These are phyloP conservation scores for Andrena chrysosceles DNA, from an alignment of 2,888 invertebrate genomes.

Conservation along the genomic window DNA sequence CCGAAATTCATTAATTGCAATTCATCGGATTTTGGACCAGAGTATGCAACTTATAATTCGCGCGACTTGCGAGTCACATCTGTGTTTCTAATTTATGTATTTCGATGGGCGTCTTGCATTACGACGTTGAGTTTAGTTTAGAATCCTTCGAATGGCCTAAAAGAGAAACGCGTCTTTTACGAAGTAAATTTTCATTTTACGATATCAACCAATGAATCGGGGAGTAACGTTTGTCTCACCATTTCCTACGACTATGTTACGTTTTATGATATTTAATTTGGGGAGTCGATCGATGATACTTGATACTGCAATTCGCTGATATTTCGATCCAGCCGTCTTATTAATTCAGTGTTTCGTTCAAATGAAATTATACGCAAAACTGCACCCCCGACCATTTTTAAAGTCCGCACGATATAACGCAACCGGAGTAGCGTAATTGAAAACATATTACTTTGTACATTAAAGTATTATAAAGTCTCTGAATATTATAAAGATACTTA, in stretches of 20 bases:
- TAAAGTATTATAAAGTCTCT: conserved; percentile 46
- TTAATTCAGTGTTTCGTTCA: conserved; percentile 21
- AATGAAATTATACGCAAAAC: conserved; percentile 5
- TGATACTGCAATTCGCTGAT: neutral
- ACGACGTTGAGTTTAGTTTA: conserved; percentile 1
- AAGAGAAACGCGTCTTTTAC: neutral
- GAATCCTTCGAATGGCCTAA: conserved; percentile 43
- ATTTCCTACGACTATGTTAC: conserved; percentile 11
- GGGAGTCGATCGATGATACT: neutral
- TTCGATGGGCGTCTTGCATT: neutral
- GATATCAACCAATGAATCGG: conserved; percentile 18
- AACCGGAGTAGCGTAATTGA: conserved; percentile 28
- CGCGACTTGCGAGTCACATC: conserved; percentile 18
- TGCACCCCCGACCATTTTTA: conserved; percentile 27
- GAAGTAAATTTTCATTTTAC: conserved; percentile 31
- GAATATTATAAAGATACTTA: conserved; percentile 58
- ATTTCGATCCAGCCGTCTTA: conserved; percentile 15
- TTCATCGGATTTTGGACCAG: conserved; percentile 66
- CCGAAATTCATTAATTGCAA: conserved; percentile 46
- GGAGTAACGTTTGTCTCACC: conserved; percentile 8
- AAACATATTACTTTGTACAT: conserved; percentile 50
- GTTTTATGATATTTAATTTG: conserved; percentile 23
- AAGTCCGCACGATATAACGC: conserved; percentile 24
- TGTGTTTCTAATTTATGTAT: conserved; percentile 12
- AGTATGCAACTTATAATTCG: conserved; percentile 55